Evolutionary conservation across 2,113 vertebrate genomes (phyloP).

Genomic region (Brachionichthys hirsutus): DNA sequence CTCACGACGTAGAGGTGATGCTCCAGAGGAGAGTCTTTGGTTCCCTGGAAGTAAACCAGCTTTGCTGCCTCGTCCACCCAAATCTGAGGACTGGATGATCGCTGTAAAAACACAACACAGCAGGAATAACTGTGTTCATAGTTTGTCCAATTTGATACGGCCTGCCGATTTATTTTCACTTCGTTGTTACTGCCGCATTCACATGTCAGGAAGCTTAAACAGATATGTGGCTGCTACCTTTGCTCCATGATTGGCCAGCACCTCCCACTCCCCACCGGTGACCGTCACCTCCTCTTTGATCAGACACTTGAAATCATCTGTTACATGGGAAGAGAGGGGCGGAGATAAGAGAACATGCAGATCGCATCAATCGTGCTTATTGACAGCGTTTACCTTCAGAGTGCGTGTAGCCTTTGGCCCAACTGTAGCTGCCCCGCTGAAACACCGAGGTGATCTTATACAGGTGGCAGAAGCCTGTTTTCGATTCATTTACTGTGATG

Average conservation of each 20-base stretch:
- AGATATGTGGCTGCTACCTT: conserved; percentile 77
- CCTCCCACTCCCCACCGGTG: conserved; percentile 93
- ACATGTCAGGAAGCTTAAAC: not conserved
- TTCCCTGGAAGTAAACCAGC: conserved; percentile 94
- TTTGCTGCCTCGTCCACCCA: conserved; percentile 91
- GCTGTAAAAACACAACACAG: conserved; percentile 36
- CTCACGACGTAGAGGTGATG: conserved; percentile 93
- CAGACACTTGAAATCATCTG: conserved; percentile 89
- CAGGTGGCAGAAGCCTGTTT: conserved; percentile 91
- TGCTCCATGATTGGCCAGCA: conserved; percentile 88
- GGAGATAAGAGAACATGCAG: not conserved
- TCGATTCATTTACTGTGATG: conserved; percentile 90
- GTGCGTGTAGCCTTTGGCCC: conserved; percentile 79
- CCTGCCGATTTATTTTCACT: too few species aligned
- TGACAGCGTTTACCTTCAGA: conserved; percentile 79
- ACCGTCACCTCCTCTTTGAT: conserved; percentile 88
- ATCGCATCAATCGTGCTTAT: not conserved
- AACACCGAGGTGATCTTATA: conserved; percentile 85
- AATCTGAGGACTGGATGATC: conserved; percentile 77
- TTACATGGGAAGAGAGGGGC: conserved; percentile 8
- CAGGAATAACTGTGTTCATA: not conserved
- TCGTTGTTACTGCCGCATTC: too few species aligned
- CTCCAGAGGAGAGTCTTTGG: conserved; percentile 90
- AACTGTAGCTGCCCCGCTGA: conserved; percentile 78
- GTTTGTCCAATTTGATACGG: too few species aligned